Percentiles rank a stretch among this genome's conserved stretches.
Evolutionary conservation across 37 sponge, comb jelly and placozoan genomes (phyloP).

Genomic region (Halichondria panicea): DNA sequence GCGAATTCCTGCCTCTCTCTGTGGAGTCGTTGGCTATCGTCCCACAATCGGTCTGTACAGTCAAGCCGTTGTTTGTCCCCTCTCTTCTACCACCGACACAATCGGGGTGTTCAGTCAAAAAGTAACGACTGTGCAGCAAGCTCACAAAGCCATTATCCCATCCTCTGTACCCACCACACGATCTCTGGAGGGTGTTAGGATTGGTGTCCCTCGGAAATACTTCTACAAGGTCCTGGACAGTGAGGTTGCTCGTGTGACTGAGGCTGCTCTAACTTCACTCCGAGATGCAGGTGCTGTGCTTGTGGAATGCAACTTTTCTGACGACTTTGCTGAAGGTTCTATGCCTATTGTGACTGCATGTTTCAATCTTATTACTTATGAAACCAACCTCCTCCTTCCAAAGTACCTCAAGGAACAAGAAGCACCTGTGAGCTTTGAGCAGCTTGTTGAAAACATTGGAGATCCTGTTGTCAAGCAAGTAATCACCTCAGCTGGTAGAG

Average conservation of each 20-base stretch:
- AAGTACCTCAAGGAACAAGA: conserved; percentile 17
- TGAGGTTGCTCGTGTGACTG: conserved; percentile 30
- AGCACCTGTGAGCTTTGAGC: conserved; percentile 22
- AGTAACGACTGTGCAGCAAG: conserved; percentile 13
- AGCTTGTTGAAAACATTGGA: conserved; percentile 12
- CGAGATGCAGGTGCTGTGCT: conserved; percentile 19
- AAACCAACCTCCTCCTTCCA: conserved; percentile 22
- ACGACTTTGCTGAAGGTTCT: not conserved
- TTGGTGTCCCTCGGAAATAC: conserved; percentile 38
- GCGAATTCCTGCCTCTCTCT: conserved; percentile 36
- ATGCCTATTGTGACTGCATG: not conserved
- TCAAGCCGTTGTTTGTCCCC: conserved; percentile 12
- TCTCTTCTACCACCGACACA: conserved; percentile 37
- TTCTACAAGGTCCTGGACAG: conserved; percentile 7
- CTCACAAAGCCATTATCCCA: conserved; percentile 10
- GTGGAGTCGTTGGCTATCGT: conserved; percentile 46
- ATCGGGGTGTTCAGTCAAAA: conserved; percentile 20
- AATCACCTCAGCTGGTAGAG: not conserved
- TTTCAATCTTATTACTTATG: conserved; percentile 19
- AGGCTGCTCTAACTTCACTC: conserved; percentile 5
- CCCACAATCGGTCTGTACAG: conserved; percentile 19
- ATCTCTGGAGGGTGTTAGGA: not conserved
- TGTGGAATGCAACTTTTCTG: conserved; percentile 9
- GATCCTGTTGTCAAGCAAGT: conserved; percentile 7
- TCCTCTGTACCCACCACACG: conserved; percentile 13